Conservation (phyloP, 2,113 vertebrate genomes). For the Brienomyrus longianalis region DNA sequence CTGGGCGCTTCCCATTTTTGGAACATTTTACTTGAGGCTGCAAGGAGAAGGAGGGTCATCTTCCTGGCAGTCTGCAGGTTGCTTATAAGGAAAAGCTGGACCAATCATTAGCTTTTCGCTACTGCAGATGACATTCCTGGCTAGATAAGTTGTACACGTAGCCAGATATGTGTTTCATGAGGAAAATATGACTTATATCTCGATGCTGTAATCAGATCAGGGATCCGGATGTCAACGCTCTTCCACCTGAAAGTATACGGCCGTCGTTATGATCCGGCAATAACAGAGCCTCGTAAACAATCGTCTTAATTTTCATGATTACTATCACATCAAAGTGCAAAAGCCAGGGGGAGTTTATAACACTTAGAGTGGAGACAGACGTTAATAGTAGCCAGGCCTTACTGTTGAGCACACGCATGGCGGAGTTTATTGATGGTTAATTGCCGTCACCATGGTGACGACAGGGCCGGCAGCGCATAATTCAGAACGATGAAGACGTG, state of each 20-base stretch:
- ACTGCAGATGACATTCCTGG: constrained; percentile 45
- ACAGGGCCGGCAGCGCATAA: not conserved
- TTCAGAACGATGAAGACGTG: not conserved
- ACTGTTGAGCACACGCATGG: not conserved
- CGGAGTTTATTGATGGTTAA: not conserved
- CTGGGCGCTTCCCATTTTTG: constrained; percentile 35
- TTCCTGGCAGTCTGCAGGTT: constrained; percentile 48
- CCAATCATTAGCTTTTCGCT: constrained; percentile 51
- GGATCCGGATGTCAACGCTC: not conserved
- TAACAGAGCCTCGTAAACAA: not conserved
- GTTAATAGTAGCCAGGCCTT: not conserved
- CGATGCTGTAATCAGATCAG: not conserved
- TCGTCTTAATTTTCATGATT: not conserved
- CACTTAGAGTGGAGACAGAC: not conserved
- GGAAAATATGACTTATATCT: constrained; percentile 18
- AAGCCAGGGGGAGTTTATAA: not conserved
- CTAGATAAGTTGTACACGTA: constrained; percentile 52
- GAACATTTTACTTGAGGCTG: constrained; percentile 22
- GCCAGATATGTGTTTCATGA: constrained; percentile 46
- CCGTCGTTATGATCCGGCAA: not conserved
- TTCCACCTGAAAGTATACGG: not conserved
- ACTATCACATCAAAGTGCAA: not conserved
- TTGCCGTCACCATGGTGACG: not conserved
- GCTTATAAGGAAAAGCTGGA: constrained; percentile 51
- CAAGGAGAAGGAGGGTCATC: constrained; percentile 40